Conservation (phyloP, 2,888 invertebrate genomes). For the Dicyrtoma fusca region DNA sequence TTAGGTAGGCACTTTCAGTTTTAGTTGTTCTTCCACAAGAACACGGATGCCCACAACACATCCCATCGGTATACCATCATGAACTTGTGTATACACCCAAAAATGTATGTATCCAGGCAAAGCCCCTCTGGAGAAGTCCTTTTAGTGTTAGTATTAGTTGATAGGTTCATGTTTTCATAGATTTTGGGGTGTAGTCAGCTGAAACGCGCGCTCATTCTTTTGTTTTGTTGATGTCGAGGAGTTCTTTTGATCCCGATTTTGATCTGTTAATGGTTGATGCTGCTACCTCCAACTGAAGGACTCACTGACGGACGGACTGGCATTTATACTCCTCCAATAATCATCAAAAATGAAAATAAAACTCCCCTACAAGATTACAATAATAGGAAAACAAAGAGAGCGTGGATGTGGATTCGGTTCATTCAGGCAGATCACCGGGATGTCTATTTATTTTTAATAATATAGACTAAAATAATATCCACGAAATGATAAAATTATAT, state of each 20-base stretch:
- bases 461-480: neutral
- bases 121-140: too few relatives aligned
- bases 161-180: too few relatives aligned
- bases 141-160: too few relatives aligned
- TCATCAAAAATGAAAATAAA: slow-evolving; percentile 23
- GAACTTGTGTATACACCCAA: too few relatives aligned
- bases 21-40: neutral
- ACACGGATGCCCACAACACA: too few relatives aligned
- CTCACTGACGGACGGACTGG: slow-evolving; percentile 4
- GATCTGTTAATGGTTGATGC: neutral
- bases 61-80: too few relatives aligned
- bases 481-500: neutral
- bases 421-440: neutral
- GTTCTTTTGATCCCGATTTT: neutral
- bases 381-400: slow-evolving; percentile 14
- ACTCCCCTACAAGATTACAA: slow-evolving; percentile 25
- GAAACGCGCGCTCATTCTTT: too few relatives aligned
- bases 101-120: too few relatives aligned
- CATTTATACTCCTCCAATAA: slow-evolving; percentile 30
- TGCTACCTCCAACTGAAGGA: neutral
- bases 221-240: too few relatives aligned
- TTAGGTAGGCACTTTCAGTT: neutral
- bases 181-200: too few relatives aligned
- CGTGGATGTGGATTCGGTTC: too few relatives aligned
- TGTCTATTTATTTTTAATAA: neutral